A percentile compares a stretch with the other conserved stretches of the same genome.
Evolutionary conservation across 1,140 invertebrate species (phyloP).

Genomic region (Drosophila nebulosa): DNA sequence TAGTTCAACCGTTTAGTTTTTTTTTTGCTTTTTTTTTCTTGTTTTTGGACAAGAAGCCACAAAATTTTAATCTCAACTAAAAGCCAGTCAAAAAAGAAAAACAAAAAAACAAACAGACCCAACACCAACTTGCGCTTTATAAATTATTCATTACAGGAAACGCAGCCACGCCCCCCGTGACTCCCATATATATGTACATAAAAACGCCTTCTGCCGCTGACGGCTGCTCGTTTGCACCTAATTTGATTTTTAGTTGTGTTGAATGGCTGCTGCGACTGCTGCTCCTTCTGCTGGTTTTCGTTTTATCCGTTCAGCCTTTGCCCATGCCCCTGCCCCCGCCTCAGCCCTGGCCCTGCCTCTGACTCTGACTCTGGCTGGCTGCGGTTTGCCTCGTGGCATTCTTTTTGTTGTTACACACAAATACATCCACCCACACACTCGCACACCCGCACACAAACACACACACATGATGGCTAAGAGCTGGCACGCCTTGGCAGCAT

Average conservation of each 20-base stretch:
- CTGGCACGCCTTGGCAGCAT: constrained; percentile 27
- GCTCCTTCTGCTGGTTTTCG: neutral
- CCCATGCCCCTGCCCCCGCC: neutral
- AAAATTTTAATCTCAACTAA: constrained; percentile 76
- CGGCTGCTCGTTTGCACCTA: constrained; percentile 75
- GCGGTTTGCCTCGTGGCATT: constrained; percentile 56
- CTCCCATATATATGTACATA: too few relatives aligned
- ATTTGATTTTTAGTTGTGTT: constrained; percentile 77
- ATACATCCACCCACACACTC: constrained; percentile 13
- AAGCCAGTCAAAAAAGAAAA: constrained; percentile 39
- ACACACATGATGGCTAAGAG: constrained; percentile 15
- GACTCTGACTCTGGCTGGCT: constrained; percentile 13
- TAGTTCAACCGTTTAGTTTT: constrained; percentile 18
- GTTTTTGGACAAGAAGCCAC: constrained; percentile 40
- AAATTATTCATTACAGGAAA: constrained; percentile 75
- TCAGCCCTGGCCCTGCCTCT: neutral
- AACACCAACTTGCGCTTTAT: constrained; percentile 54
- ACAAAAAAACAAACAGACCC: constrained; percentile 9
- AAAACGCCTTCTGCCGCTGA: constrained; percentile 35
- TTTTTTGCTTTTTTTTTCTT: constrained; percentile 25
- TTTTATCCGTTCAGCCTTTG: neutral
- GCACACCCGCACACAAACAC: constrained; percentile 14
- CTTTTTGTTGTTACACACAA: constrained; percentile 18
- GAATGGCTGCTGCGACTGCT: constrained; percentile 31
- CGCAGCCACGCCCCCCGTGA: constrained; percentile 39